Percentiles rank a stretch among this genome's conserved stretches.
phyloP scores from a whole-genome alignment of 2,113 vertebrate genomes.

The Cottus gobio region DNA sequence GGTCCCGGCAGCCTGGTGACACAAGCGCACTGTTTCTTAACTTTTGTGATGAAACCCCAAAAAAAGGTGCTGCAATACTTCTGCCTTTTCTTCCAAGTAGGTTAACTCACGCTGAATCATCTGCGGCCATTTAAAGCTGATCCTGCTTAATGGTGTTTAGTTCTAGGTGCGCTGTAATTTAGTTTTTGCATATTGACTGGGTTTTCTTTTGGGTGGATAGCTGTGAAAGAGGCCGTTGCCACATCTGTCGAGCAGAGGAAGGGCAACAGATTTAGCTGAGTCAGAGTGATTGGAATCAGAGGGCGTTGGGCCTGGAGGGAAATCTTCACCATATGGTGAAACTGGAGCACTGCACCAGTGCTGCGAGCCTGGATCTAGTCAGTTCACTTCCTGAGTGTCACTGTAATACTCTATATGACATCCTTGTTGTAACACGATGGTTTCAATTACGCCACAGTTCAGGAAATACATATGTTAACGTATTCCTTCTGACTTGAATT shows the following conservation, averaged over 20 bases:
- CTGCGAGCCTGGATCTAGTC: conserved; percentile 37
- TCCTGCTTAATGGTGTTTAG: conserved; percentile 8
- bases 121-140: neutral
- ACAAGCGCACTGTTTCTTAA: conserved; percentile 55
- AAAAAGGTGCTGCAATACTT: conserved; percentile 33
- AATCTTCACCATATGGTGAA: conserved; percentile 73
- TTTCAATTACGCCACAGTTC: conserved; percentile 21
- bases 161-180: conserved; percentile 4
- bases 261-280: conserved; percentile 62
- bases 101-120: neutral
- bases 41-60: conserved; percentile 51
- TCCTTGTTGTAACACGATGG: conserved; percentile 29
- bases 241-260: conserved; percentile 76
- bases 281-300: conserved; percentile 70
- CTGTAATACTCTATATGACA: conserved; percentile 26
- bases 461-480: conserved; percentile 32
- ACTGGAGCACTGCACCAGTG: conserved; percentile 40
- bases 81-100: conserved; percentile 37
- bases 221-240: conserved; percentile 47
- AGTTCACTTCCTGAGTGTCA: conserved; percentile 48
- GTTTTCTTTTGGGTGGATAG: conserved; percentile 25
- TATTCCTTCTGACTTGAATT: conserved; percentile 42
- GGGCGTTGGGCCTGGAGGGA: conserved; percentile 53
- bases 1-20: conserved; percentile 40
- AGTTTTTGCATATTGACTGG: conserved; percentile 16